Evolutionary conservation across 1,140 invertebrate genomes (phyloP), one percentile per base, ranked within the genome.

Genomic region (Tenebrio molitor): DNA sequence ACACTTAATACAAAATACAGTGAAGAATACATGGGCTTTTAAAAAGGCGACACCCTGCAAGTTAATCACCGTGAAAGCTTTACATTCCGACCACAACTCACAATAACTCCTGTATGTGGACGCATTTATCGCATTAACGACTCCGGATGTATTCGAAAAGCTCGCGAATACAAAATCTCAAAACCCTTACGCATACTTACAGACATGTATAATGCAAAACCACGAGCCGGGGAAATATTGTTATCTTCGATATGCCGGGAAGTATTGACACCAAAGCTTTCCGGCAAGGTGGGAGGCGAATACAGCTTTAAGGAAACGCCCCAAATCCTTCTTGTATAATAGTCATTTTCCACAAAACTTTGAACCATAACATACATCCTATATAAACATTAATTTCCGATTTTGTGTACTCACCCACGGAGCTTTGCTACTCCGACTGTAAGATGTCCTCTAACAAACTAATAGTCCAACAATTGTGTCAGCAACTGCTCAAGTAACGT

Each of bases 151-250:
- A 53, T 53, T 34, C 50, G 15, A 58, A 58, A 58, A 58, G 50
- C 50, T 15, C 50, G 29, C 21, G 50, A 58, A 58, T 58, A 29
- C 50, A 29, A 58, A 58, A 58, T 58, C 50, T 25, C 50, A 58
- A 58, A 58, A 58, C 50, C 50, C 50, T 58, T 58, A 58, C 23
- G 50, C 50, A 58, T 58, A 58, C 50, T 58, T 58, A 58, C 23
- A 58, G 15, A 10, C 50, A 58, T 58, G 50, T 58, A 58, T 58
- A 58, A 58, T 58, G 50, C 50, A 58, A 58, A 58, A 58, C 50
- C 50, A 58, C 50, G 23, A 21, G 23, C 21, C 12, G 14, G 23
- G 50, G 23, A 58, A 58, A 58, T 58, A 58, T 58, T 58, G 50
- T 58, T 58, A 58, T 58, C 50, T 58, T 58, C 50, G 50, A 58